These are phyloP conservation scores for Sesia bembeciformis DNA, from an alignment of 2,888 invertebrate species.

Conservation along the genomic window DNA sequence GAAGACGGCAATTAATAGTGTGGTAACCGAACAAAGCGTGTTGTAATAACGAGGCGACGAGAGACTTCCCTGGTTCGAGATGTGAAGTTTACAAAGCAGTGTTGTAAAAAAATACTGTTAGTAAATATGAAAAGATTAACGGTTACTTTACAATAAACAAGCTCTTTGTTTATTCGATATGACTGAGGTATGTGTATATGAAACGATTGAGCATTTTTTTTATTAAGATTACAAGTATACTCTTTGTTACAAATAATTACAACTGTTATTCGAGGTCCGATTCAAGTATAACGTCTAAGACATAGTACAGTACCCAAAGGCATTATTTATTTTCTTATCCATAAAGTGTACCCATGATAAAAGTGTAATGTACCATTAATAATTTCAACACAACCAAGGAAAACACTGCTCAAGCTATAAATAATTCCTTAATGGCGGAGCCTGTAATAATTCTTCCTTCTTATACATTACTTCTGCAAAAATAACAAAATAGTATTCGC, in stretches of 20 bases:
- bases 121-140: no score
- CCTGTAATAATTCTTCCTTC: slow-evolving; percentile 53
- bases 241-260: no score
- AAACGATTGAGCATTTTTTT: no score
- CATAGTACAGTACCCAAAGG: no score
- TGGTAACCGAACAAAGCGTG: slow-evolving; percentile 40
- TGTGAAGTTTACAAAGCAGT: no score
- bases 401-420: slow-evolving; percentile 42
- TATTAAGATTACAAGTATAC: no score
- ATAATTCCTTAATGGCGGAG: slow-evolving; percentile 52
- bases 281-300: no score
- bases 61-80: slow-evolving; percentile 12
- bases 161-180: no score
- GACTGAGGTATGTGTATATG: no score
- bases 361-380: slow-evolving; percentile 40
- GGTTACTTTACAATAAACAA: no score
- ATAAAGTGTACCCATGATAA: slow-evolving; percentile 9
- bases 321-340: background rate
- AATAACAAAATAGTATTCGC: slow-evolving; percentile 61
- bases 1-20: slow-evolving; percentile 46
- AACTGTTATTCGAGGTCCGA: no score
- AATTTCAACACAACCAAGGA: slow-evolving; percentile 46
- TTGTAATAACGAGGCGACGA: slow-evolving; percentile 38
- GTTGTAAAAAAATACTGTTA: no score
- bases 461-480: slow-evolving; percentile 65